Evolutionary conservation across 2,888 invertebrate genomes (phyloP), one percentile per base, ranked within the genome.

Genomic region (Malachius bipustulatus): DNA sequence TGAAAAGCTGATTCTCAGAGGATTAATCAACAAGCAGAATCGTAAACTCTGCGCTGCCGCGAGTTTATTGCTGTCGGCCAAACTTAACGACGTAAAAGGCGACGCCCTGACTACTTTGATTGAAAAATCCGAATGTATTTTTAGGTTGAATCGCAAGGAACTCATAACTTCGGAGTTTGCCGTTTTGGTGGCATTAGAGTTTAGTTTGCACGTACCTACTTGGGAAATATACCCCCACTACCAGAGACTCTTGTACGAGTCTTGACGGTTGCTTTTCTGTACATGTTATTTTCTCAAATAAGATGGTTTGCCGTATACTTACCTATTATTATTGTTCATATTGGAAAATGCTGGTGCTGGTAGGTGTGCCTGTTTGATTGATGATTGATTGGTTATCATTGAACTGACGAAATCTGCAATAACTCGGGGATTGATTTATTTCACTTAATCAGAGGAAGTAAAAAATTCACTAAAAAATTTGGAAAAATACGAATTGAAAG

Each of bases 11-110:
- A 91, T 97, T 48, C 69, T 94, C 33, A 83, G 84, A 46, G 83
- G 85, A 56, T 67, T 93, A 40, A 88, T 97, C 33, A 93, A 90
- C 55, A 98, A 97, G 63, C 81, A 80, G 56, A 97, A 97, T 58
- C 73, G 97, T 30, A 97, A 96, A 64, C 67, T 93, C 38, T 93
- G 93, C 59, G 94, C 96, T 10, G 96, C 91, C 26, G 91, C 94
- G 9, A 91, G 94, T 60, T 69, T 98, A 36, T 65, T 97, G 39
- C 68, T 98, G 9, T 88, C 96, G 24, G 91, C 96, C 26, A 98
- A 98, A 66, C 72, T 98, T 52, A 97, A 96, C 59, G 97, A 98
- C 57, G 83, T 93, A 29, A 96, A 93, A 65, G 94, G 94, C 30
- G 82, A 85, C 45, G 70, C 77, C 37, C 67, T 97, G 41, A 84